phyloP scores from a whole-genome alignment of 1,140 invertebrate species.

The Hypothenemus hampei region DNA sequence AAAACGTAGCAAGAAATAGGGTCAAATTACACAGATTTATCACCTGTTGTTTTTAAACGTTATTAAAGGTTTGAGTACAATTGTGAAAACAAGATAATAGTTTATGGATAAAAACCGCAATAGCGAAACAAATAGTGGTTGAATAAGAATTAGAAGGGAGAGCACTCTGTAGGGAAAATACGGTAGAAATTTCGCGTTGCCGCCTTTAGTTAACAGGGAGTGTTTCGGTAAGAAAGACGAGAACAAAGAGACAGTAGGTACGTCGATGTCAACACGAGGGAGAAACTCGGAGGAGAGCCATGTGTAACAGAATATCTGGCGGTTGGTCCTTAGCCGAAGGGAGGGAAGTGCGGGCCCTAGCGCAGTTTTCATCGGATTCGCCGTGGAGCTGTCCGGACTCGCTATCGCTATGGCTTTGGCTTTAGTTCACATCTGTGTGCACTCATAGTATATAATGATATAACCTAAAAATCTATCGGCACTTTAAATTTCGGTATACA shows the following conservation, averaged over 20 bases:
- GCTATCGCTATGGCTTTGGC: constrained; percentile 32
- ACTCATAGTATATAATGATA: constrained; percentile 31
- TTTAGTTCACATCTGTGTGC: constrained; percentile 34
- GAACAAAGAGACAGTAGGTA: constrained; percentile 14
- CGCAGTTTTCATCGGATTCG: constrained; percentile 26
- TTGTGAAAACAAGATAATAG: too few relatives aligned
- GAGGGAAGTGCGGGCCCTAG: constrained; percentile 19
- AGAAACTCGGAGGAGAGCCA: constrained; percentile 15
- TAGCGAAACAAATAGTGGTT: too few relatives aligned
- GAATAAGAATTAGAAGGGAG: too few relatives aligned
- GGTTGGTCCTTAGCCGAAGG: constrained; percentile 12
- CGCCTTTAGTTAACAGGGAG: too few relatives aligned
- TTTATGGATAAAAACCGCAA: too few relatives aligned
- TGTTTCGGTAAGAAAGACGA: constrained; percentile 5
- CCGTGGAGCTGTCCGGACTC: constrained; percentile 29
- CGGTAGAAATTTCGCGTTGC: too few relatives aligned
- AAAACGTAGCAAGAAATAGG: too few relatives aligned
- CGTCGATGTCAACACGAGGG: constrained; percentile 6
- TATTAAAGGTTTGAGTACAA: too few relatives aligned
- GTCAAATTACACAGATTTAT: too few relatives aligned
- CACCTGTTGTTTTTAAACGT: too few relatives aligned
- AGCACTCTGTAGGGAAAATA: too few relatives aligned
- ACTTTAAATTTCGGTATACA: constrained; percentile 30
- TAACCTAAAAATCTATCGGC: constrained; percentile 32
- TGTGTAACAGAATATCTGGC: constrained; percentile 23